Evolutionary conservation across 1,140 invertebrate genomes (phyloP), one percentile per base, ranked within the genome.

Genomic region (Trichoplusia ni): DNA sequence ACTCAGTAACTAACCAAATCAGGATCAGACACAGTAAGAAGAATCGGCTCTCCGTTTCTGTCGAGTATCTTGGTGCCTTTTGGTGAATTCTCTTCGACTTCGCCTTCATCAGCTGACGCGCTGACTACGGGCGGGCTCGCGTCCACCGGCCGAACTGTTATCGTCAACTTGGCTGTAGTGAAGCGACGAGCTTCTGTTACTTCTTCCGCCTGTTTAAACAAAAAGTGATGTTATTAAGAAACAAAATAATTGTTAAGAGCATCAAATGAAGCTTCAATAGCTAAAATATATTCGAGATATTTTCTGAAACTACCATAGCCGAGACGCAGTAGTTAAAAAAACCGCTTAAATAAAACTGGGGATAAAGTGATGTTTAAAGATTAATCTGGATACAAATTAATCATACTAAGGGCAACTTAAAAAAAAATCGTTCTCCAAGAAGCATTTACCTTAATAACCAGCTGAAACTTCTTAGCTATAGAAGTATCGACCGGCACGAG

Each of bases 81-180:
- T 0, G 96, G 93, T 0, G 96, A 95, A 77, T 97, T 97, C 84
- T 98, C 97, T 73, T 96, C 93, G 0, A 97, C 96, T 72, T 93
- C 95, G 0, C 96, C 97, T 74, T 96, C 95, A 19, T 93, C 90
- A 4, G 94, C 91, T 0, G 95, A 93, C 0, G 95, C 93, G 0
- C 91, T 88, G 37, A 98, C 95, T 16, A 94, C 92, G 0, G 97
- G 97, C 5, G 96, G 96, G 87, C 95, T 95, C 25, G 95, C 94
- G 84, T 97, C 96, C 0, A 97, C 95, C 5, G 96, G 95, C 68
- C 96, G 94, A 0, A 98, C 95, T 27, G 93, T 94, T 31, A 98
- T 94, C 0, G 93, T 93, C 47, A 98, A 86, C 82, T 96, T 97
- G 0, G 96, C 96, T 3, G 94, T 96, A 3, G 96, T 95, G 46